These are phyloP conservation scores for Tenebrio molitor DNA, from an alignment of 1,140 invertebrate species.

Conservation along the genomic window DNA sequence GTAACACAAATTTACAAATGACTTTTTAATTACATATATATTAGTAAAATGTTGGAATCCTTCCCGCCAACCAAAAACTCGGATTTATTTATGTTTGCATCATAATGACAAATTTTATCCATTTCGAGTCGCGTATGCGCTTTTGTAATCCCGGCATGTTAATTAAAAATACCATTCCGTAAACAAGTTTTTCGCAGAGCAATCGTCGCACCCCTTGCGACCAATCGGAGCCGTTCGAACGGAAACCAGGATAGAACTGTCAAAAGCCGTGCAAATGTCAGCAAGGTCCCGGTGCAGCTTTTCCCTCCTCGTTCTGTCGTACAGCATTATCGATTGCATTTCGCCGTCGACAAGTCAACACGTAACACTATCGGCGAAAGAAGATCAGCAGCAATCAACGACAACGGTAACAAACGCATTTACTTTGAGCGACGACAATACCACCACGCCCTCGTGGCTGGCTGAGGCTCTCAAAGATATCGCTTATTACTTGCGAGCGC, in stretches of 20 bases:
- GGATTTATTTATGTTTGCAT: too few relatives aligned
- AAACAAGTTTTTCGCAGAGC: too few relatives aligned
- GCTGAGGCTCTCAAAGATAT: constrained; percentile 68
- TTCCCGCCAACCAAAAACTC: too few relatives aligned
- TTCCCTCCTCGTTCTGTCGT: background rate
- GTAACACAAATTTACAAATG: too few relatives aligned
- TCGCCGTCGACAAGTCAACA: constrained; percentile 17
- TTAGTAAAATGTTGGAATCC: too few relatives aligned
- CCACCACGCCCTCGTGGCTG: constrained; percentile 1
- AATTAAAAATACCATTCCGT: too few relatives aligned
- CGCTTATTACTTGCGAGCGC: constrained; percentile 72
- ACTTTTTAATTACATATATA: too few relatives aligned
- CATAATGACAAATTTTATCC: too few relatives aligned
- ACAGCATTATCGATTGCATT: background rate
- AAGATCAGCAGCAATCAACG: background rate
- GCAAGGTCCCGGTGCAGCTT: background rate
- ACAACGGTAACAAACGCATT: background rate
- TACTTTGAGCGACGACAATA: background rate
- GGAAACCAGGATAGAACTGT: background rate
- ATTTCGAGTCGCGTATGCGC: too few relatives aligned
- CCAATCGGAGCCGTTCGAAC: too few relatives aligned
- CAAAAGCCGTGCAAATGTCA: background rate
- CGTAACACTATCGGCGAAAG: background rate
- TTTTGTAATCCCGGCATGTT: too few relatives aligned
- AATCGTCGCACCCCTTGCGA: too few relatives aligned